A percentile compares a stretch with the other conserved stretches of the same genome.
Evolutionary conservation across 1,140 invertebrate species (phyloP).

Genomic region (Trichogramma pretiosum): DNA sequence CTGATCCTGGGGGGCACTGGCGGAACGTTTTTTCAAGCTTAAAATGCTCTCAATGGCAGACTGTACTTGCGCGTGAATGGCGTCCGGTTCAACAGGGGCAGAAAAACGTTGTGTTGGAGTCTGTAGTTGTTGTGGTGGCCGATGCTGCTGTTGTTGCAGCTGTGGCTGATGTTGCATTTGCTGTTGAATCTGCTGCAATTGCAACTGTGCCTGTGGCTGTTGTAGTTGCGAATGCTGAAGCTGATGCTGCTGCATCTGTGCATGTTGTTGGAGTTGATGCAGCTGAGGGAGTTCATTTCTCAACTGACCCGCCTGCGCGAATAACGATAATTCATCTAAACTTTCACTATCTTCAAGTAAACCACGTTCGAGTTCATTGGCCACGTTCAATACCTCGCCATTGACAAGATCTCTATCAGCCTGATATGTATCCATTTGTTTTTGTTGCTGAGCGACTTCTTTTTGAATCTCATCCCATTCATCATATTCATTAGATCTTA

Average conservation of each 20-base stretch:
- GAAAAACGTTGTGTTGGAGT: conserved; percentile 30
- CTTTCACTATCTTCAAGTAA: conserved; percentile 39
- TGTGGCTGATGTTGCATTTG: too few species aligned
- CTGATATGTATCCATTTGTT: conserved; percentile 29
- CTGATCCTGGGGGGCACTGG: conserved; percentile 18
- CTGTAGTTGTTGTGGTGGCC: conserved; percentile 19
- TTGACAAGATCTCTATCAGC: conserved; percentile 37
- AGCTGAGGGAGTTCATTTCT: conserved; percentile 14
- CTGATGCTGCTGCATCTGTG: too few species aligned
- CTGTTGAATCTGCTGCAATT: too few species aligned
- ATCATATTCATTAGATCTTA: conserved; percentile 51
- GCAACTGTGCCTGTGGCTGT: too few species aligned
- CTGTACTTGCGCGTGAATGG: conserved; percentile 67
- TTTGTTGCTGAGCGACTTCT: conserved; percentile 51
- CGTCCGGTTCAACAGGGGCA: conserved; percentile 46
- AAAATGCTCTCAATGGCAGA: conserved; percentile 70
- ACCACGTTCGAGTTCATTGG: conserved; percentile 39
- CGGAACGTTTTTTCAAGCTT: conserved; percentile 53
- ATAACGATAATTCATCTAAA: conserved; percentile 36
- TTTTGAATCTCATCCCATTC: conserved; percentile 63
- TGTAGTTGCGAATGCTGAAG: too few species aligned
- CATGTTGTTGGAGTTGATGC: too few species aligned
- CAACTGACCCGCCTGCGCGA: conserved; percentile 33
- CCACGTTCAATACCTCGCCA: conserved; percentile 32
- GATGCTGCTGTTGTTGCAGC: too few species aligned